Conservation (phyloP, 1,140 invertebrate genomes). For the Nautilus pompilius region DNA sequence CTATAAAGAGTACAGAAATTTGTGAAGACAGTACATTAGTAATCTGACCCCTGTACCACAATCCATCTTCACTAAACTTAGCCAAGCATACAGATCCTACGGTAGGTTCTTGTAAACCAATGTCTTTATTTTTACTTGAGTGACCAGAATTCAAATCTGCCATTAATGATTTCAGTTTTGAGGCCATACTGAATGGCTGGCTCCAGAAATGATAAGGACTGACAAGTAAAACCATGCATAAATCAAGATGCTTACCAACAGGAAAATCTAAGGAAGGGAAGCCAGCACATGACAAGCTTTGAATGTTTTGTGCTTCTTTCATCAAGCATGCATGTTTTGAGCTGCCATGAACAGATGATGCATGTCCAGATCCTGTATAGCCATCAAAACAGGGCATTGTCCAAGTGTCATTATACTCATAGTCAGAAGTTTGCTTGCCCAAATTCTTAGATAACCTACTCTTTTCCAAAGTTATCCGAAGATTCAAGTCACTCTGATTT, state of each 20-base stretch:
- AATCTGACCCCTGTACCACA: slow-evolving; percentile 77
- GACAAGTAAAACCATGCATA: slow-evolving; percentile 27
- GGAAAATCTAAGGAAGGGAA: too few relatives aligned
- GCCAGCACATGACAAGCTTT: too few relatives aligned
- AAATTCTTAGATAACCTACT: too few relatives aligned
- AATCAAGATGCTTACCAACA: slow-evolving; percentile 17
- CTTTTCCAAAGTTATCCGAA: too few relatives aligned
- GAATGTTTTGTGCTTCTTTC: too few relatives aligned
- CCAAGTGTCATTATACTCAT: too few relatives aligned
- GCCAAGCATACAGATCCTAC: slow-evolving; percentile 57
- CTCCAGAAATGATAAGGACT: slow-evolving; percentile 54
- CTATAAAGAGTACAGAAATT: slow-evolving; percentile 72
- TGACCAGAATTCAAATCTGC: slow-evolving; percentile 35
- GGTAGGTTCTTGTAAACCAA: not conserved
- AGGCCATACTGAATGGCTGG: slow-evolving; percentile 40
- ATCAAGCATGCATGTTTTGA: too few relatives aligned
- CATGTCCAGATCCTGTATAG: too few relatives aligned
- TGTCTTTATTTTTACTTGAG: not conserved
- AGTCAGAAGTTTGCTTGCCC: too few relatives aligned
- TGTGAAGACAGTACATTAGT: slow-evolving; percentile 65
- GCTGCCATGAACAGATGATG: too few relatives aligned
- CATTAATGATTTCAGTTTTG: slow-evolving; percentile 54
- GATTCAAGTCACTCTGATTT: too few relatives aligned
- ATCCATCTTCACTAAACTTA: slow-evolving; percentile 68
- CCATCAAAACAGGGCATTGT: too few relatives aligned